Conservation (phyloP, 2,888 invertebrate species). For the Acronicta psi region DNA sequence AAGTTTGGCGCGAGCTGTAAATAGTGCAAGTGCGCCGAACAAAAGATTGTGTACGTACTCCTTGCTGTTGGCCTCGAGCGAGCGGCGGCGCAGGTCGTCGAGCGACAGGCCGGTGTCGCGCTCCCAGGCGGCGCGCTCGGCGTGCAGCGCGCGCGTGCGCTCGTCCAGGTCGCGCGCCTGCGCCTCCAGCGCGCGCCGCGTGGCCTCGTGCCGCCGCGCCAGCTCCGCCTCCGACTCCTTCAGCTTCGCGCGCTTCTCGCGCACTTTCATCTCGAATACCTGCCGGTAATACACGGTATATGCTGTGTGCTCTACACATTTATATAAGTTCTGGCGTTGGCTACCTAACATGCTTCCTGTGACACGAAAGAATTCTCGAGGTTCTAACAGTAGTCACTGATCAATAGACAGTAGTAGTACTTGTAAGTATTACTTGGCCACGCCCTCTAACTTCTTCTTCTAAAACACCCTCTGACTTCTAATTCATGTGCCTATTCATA, state of each 20-base stretch:
- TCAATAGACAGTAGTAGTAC: too few species aligned
- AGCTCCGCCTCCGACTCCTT: constrained; percentile 98
- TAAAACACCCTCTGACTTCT: too few species aligned
- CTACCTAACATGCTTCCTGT: too few species aligned
- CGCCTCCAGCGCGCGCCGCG: constrained; percentile 93
- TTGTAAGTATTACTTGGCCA: too few species aligned
- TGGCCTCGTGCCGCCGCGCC: constrained; percentile 96
- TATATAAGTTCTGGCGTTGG: too few species aligned
- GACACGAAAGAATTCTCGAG: too few species aligned
- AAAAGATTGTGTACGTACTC: constrained; percentile 89
- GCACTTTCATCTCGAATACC: constrained; percentile 99
- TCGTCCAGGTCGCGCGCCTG: constrained; percentile 98
- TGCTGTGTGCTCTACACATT: too few species aligned
- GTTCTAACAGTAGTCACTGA: too few species aligned
- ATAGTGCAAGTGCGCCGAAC: too few species aligned
- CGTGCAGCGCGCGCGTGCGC: constrained; percentile 94
- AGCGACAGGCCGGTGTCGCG: constrained; percentile 96
- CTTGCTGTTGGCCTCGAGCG: constrained; percentile 96
- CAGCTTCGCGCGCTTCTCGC: constrained; percentile 98
- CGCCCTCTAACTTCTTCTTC: too few species aligned
- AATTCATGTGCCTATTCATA: too few species aligned
- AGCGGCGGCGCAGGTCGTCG: constrained; percentile 95
- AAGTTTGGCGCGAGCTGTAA: too few species aligned
- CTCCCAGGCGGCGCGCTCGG: constrained; percentile 97
- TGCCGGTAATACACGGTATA: constrained; percentile 40